phyloP scores from a whole-genome alignment of 1,140 invertebrate species.

The Drosophila fuyamai region DNA sequence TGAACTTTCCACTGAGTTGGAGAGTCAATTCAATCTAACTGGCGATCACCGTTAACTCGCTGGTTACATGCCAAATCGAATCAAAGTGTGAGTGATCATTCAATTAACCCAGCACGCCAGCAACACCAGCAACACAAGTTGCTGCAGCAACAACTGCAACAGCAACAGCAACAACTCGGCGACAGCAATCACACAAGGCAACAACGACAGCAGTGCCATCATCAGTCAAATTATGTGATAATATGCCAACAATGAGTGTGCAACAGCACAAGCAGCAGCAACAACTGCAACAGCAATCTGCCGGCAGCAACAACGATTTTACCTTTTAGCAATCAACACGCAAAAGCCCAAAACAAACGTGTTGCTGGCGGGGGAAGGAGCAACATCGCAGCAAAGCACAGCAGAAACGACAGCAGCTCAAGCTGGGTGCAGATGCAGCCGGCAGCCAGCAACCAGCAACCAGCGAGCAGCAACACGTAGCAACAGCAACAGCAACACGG shows the following conservation, averaged over 20 bases:
- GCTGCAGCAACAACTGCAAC: constrained; percentile 21
- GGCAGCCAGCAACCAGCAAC: constrained; percentile 26
- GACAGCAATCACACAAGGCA: constrained; percentile 50
- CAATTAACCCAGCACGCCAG: constrained; percentile 76
- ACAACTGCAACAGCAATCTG: constrained; percentile 7
- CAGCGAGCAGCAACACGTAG: constrained; percentile 27
- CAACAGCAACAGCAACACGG: constrained; percentile 32
- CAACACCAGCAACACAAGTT: constrained; percentile 28
- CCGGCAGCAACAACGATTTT: constrained; percentile 19
- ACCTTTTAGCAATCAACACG: constrained; percentile 75
- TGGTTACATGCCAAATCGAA: constrained; percentile 72
- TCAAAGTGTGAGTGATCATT: constrained; percentile 83
- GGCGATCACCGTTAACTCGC: constrained; percentile 56
- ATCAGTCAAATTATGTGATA: constrained; percentile 83
- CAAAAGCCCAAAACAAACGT: constrained; percentile 79
- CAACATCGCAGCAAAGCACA: constrained; percentile 3
- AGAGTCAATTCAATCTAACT: constrained; percentile 47
- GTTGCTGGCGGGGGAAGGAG: constrained; percentile 29
- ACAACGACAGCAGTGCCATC: constrained; percentile 61
- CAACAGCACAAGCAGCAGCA: constrained; percentile 48
- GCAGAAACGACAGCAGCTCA: constrained; percentile 6
- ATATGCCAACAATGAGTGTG: constrained; percentile 82
- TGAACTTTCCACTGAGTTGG: constrained; percentile 30
- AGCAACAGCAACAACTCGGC: constrained; percentile 38
- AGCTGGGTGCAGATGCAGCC: constrained; percentile 13